Base-by-base conservation (phyloP, 2,113 vertebrate species). In the Capricornis sumatraensis region DNA sequence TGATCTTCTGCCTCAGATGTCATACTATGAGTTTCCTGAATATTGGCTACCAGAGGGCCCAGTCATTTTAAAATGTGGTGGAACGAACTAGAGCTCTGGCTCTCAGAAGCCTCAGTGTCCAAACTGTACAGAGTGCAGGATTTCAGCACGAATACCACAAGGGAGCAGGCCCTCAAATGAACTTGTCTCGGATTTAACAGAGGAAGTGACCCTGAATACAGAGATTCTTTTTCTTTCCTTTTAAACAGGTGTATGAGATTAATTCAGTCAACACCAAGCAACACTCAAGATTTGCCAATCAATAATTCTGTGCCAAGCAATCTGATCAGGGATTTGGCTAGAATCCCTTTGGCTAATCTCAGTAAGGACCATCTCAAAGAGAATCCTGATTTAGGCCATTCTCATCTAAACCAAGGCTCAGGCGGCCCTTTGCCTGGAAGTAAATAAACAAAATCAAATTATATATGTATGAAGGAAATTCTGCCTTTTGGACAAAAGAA, bases 211-310 rank as follows among this genome's bases (percentile, higher is more conserved):
- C 33, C 40, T 47, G 36, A 79, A 74, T 19, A 83, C 62, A 82
- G 64, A 81, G 71, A 81, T 67, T 58, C 9, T 6, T 40, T 6
- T 40, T 45, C 84, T 86, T 94, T 57, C 50, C 78, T 96, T 96
- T 74, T 82, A 82, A 97, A 97, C 98, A 98, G 97, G 97, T 98
- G 97, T 96, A 96, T 92, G 93, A 95, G 95, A 98, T 97, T 97
- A 97, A 97, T 87, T 95, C 83, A 95, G 93, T 97, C 93, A 96
- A 94, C 97, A 97, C 78, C 89, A 96, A 96, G 91, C 96, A 97
- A 97, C 97, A 90, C 57, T 67, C 43, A 95, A 95, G 79, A 96
- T 95, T 71, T 21, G 45, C 96, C 97, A 96, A 96, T 97, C 92
- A 96, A 96, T 96, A 97, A 94, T 89, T 94, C 95, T 91, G 94